A percentile compares a stretch with the other conserved stretches of the same genome.
These are phyloP conservation scores for Danionella dracula DNA, from an alignment of 2,797 vertebrate species.

Conservation along the genomic window DNA sequence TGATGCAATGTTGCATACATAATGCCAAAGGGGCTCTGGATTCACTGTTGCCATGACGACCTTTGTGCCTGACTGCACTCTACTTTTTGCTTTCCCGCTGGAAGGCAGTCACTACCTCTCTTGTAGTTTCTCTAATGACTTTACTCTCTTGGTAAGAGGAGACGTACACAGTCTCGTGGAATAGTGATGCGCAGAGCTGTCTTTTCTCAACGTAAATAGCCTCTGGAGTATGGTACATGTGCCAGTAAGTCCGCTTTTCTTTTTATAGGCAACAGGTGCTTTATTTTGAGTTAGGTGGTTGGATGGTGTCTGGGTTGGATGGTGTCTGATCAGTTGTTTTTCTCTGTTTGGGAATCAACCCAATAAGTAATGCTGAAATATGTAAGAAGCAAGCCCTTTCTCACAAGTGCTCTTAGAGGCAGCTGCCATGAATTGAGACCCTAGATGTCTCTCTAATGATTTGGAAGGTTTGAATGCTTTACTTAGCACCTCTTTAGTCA, in stretches of 20 bases:
- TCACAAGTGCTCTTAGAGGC: background rate
- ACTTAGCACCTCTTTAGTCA: conserved; percentile 30
- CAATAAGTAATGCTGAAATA: background rate
- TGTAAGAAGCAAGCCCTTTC: background rate
- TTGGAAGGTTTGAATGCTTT: conserved; percentile 7
- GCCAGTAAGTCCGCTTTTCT: conserved; percentile 59
- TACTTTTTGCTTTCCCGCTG: conserved; percentile 61
- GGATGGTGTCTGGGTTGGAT: background rate
- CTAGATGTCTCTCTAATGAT: background rate
- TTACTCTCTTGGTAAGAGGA: conserved; percentile 23
- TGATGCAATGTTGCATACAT: conserved; percentile 88
- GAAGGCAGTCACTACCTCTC: conserved; percentile 58
- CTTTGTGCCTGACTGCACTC: conserved; percentile 89
- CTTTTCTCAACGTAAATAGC: conserved; percentile 11
- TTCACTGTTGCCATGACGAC: conserved; percentile 90
- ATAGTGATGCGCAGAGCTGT: conserved; percentile 22
- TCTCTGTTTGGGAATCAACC: background rate
- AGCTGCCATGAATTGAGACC: background rate
- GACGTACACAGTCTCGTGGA: conserved; percentile 29
- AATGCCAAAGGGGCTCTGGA: conserved; percentile 82
- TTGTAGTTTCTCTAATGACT: conserved; percentile 47
- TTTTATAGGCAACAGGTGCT: conserved; percentile 43
- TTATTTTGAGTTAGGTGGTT: background rate
- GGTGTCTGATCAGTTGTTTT: background rate
- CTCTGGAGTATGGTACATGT: conserved; percentile 66